Evolutionary conservation across 2,888 invertebrate genomes (phyloP), one percentile per base, ranked within the genome.

Genomic region (Corythucha ciliata): DNA sequence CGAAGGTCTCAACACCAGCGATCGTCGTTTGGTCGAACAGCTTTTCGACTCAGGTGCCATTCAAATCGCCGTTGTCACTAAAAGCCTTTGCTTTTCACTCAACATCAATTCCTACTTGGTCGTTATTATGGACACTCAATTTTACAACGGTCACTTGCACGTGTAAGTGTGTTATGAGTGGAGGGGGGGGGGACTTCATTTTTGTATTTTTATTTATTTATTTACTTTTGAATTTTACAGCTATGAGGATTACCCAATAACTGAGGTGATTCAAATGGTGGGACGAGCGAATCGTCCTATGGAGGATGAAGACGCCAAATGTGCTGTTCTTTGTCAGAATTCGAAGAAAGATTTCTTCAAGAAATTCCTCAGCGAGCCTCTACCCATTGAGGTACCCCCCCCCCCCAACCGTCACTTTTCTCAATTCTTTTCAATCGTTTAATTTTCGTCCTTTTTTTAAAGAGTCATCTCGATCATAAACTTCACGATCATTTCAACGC

Each of bases 401-500:
- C 10, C 10, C 29, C 29, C 29, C 10, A 29, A n/a, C 12, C 12
- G 29, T 29, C n/a, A 10, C n/a, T 29, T 16, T n/a, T 18, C 18
- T 18, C 2, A 46, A 4, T 22, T 4, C 7, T 20, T 27, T 12
- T 53, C 16, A 36, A 36, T 36, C 14, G 8, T n/a, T 48, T 29
- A 16, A 48, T 32, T 29, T 37, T 45, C 14, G 12, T 32, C 40
- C n/a, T 16, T 34, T 18, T 18, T 29, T 46, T 48, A 53, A 24
- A 49, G 79, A 96, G 94, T 58, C 97, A 98, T 69, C 72, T 99
- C 61, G 97, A 99, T 73, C 97, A 97, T 65, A 80, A 92, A 57
- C 76, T 99, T 2, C 97, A 98, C 69, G 98, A 99, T 72, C 98
- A 99, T 70, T 93, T 99, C 69, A 99, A 98, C 72, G 98, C 98